Conservation (phyloP, 2,888 invertebrate species). For the Pachydiplax longipennis region DNA sequence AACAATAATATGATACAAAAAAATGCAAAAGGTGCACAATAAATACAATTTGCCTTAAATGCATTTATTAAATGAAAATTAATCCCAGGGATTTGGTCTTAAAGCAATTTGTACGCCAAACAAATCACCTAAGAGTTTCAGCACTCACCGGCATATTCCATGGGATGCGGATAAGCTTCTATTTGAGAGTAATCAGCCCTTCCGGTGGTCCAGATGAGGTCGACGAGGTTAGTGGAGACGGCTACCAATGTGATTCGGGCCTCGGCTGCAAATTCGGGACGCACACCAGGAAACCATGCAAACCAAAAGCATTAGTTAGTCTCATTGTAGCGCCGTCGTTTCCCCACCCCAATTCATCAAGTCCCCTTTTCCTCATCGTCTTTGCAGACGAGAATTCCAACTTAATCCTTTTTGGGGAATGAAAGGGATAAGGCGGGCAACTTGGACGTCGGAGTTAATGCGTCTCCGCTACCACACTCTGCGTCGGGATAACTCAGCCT, state of each 20-base stretch:
- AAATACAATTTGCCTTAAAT: too few relatives aligned
- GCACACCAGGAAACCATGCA: background rate
- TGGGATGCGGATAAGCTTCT: slow-evolving; percentile 68
- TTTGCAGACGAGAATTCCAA: too few relatives aligned
- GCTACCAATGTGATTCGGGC: slow-evolving; percentile 56
- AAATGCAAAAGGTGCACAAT: too few relatives aligned
- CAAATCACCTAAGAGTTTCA: background rate
- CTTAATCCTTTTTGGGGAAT: too few relatives aligned
- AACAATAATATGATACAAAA: too few relatives aligned
- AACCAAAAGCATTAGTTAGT: background rate
- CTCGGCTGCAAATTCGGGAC: background rate
- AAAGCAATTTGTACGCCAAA: too few relatives aligned
- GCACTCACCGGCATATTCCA: slow-evolving; percentile 66
- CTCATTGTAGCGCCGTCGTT: background rate
- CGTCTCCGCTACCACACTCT: too few relatives aligned
- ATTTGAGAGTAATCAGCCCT: slow-evolving; percentile 67
- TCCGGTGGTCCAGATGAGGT: slow-evolving; percentile 76
- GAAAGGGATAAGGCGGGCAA: too few relatives aligned
- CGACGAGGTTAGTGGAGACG: slow-evolving; percentile 70
- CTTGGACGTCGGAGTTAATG: too few relatives aligned
- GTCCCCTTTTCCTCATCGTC: background rate
- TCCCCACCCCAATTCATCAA: background rate
- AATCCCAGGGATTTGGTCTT: too few relatives aligned
- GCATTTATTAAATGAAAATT: too few relatives aligned
- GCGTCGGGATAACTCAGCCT: too few relatives aligned